phyloP scores from a whole-genome alignment of 2,888 invertebrate species.

The Perdita meconis region DNA sequence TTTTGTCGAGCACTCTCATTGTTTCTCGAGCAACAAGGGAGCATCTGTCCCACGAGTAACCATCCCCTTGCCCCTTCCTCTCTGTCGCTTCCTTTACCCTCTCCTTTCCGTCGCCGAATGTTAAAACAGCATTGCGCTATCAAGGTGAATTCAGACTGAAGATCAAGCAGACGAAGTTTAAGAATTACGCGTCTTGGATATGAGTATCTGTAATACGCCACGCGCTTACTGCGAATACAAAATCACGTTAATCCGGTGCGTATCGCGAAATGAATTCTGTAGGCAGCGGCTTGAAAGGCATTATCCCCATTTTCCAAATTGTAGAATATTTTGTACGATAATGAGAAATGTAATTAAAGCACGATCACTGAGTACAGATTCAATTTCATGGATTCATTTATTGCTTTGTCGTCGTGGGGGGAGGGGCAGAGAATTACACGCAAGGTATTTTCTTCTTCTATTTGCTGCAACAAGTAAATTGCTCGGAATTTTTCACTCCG shows the following conservation, averaged over 20 bases:
- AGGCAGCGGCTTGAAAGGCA: not conserved
- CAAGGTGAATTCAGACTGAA: constrained; percentile 41
- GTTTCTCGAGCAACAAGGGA: constrained; percentile 48
- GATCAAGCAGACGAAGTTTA: constrained; percentile 34
- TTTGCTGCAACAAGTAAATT: not conserved
- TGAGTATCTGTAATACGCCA: constrained; percentile 10
- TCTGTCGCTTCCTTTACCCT: not conserved
- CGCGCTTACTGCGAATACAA: constrained; percentile 19
- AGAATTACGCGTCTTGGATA: not conserved
- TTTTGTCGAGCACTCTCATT: constrained; percentile 67
- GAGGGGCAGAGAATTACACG: not conserved
- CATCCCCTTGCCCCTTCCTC: constrained; percentile 14
- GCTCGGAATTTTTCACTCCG: not conserved
- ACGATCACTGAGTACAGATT: not conserved
- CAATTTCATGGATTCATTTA: not conserved
- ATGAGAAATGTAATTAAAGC: not conserved
- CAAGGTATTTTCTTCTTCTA: not conserved
- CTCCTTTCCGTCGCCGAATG: constrained; percentile 12
- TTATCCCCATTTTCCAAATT: not conserved
- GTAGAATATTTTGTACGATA: not conserved
- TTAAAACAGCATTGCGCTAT: constrained; percentile 25
- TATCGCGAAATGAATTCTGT: not conserved
- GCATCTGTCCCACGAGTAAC: constrained; percentile 46
- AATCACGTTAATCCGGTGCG: constrained; percentile 37
- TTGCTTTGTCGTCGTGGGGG: too few species aligned